Base-by-base conservation (phyloP, 2,113 vertebrate genomes). In the Saiga tatarica region DNA sequence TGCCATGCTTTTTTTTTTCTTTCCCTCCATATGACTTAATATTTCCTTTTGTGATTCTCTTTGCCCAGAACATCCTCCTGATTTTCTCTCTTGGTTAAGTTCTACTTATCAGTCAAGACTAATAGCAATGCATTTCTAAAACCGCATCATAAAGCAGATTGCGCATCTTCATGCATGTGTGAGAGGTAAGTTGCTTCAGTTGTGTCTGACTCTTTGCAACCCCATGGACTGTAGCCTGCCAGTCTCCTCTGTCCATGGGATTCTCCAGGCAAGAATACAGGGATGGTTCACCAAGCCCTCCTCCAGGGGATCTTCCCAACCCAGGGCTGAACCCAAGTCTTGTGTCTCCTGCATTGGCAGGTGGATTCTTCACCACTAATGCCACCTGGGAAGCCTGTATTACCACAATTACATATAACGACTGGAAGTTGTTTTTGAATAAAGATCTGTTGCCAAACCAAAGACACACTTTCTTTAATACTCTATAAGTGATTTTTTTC, bases 91-190 rank as follows among this genome's bases (percentile, higher is more conserved):
- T 45, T 96, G 62, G 42, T 17, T 95, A 92, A 84, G 13, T 96
- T 64, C 84, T 92, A 59, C 47, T 97, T 96, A 90, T 67, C 96
- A 91, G 84, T 86, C 39, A 81, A 90, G 60, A 90, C 36, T 84
- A 96, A 90, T 45, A 95, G 91, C 33, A 95, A 74, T 90, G 36
- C n/a, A 92, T 85, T 96, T 98, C 64, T 92, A 92, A 97, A 95
- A 92, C 25, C 42, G 71, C 76, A 91, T 57, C 53, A 64, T 78
- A 96, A 96, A 96, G 39, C 85, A 90, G 85, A 92, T n/a, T 94
- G 45, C 87, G 28, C 17, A 97, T 97, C 90, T 97, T 36, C n/a
- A 39, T 71, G n/a, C n/a, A 39, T 6, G n/a, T 39, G 67, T 39
- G 19, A 0, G 5, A 39, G 19, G 19, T 71, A 71, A 19, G n/a